These are phyloP conservation scores for Rhabdomys pumilio DNA, from an alignment of 2,797 vertebrate species.

Conservation along the genomic window DNA sequence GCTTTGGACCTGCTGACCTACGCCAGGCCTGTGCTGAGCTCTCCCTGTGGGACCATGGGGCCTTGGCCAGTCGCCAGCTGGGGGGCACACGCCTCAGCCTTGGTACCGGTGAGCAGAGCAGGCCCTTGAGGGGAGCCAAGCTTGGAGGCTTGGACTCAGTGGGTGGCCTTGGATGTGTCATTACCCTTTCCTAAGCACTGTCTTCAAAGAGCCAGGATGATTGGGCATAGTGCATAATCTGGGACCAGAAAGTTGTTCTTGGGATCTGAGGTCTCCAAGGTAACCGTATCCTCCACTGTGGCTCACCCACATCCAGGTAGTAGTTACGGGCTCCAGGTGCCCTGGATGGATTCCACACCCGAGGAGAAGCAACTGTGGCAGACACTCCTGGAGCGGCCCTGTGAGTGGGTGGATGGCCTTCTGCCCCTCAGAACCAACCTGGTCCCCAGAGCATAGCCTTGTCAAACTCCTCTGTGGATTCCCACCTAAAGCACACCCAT, in stretches of 20 bases:
- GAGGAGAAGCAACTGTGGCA: constrained; percentile 94
- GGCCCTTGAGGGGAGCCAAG: neutral
- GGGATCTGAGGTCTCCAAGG: neutral
- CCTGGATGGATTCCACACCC: constrained; percentile 97
- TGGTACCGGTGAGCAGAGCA: constrained; percentile 92
- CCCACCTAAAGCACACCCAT: constrained; percentile 6
- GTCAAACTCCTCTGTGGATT: neutral
- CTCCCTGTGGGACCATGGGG: constrained; percentile 93
- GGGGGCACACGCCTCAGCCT: constrained; percentile 96
- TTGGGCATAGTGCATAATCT: neutral
- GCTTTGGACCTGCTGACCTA: constrained; percentile 94
- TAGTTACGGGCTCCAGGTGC: constrained; percentile 95
- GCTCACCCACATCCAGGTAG: constrained; percentile 89
- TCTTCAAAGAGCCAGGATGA: neutral
- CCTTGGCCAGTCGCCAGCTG: constrained; percentile 89
- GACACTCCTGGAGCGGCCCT: constrained; percentile 92
- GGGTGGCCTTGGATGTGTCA: neutral
- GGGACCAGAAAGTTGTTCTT: neutral
- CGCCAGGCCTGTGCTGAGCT: constrained; percentile 96
- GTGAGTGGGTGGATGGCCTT: constrained; percentile 93
- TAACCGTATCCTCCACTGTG: neutral
- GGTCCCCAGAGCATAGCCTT: constrained; percentile 84
- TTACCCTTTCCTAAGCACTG: constrained; percentile 31
- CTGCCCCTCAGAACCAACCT: constrained; percentile 95
- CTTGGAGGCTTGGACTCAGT: neutral